Evolutionary conservation across 2,888 invertebrate species (phyloP), one percentile per base, ranked within the genome.

Genomic region (Perithous albicinctus): DNA sequence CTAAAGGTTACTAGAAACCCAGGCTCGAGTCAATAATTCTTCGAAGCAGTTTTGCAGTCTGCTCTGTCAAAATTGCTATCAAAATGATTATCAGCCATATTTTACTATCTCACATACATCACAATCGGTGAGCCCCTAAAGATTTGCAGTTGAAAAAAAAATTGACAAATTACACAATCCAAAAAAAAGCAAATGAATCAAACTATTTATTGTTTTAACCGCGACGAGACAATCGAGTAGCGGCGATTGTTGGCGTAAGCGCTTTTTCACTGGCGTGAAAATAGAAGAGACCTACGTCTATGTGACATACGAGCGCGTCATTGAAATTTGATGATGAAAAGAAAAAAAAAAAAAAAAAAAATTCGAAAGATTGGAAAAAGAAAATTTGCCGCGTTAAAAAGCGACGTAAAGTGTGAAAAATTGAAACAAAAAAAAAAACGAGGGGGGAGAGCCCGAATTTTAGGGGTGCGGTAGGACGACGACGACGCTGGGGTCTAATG

Each of bases 401-500:
- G n/a, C 32, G 32, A 63, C 23, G 20, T 23, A 63, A 56, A 32
- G n/a, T 56, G 63, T 41, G 63, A 56, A 8, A 51, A 74, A 75
- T 63, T 38, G 56, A 76, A n/a, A 73, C 66, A 75, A 72, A 54
- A 63, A 66, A 48, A 80, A 32, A 56, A 73, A 66, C n/a, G 51
- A 41, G 38, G 51, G 66, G 29, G 59, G 56, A 70, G 12, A 61
- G 75, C 66, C 64, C 43, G 76, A 75, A 63, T 12, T n/a, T n/a
- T 61, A 56, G 75, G 82, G 78, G 67, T 82, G 74, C 79, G 80
- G 85, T 84, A 85, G 86, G 85, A 87, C 69, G 85, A 81, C 69
- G 85, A 81, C 86, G 86, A 89, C 88, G 87, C 87, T 88, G 88
- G 87, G 86, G 86, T 88, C 86, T 85, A 79, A 85, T 83, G 85